phyloP scores from a whole-genome alignment of 2,888 invertebrate species.

The Pseudococcus longispinus region DNA sequence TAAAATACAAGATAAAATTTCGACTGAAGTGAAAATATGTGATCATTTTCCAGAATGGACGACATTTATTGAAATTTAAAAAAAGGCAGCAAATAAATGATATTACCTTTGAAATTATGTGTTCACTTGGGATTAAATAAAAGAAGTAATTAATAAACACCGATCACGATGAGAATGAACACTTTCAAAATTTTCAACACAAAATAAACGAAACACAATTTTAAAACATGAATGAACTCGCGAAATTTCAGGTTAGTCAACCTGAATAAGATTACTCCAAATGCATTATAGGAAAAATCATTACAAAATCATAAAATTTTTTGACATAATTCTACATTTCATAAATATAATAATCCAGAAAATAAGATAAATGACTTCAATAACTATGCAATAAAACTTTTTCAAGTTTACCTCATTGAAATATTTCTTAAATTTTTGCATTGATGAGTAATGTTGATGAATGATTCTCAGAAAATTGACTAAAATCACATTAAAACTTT shows the following conservation, averaged over 20 bases:
- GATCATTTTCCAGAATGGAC: not conserved
- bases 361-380: not conserved
- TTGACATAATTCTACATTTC: not conserved
- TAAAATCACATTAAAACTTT: no score
- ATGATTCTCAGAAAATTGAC: not conserved
- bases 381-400: not conserved
- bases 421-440: conserved; percentile 31
- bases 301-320: not conserved
- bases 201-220: not conserved
- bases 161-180: not conserved
- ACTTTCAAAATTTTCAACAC: not conserved
- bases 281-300: not conserved
- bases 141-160: not conserved
- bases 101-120: not conserved
- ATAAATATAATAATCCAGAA: not conserved
- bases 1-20: not conserved
- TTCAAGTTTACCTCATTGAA: not conserved
- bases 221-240: not conserved
- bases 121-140: not conserved
- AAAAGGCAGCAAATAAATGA: not conserved
- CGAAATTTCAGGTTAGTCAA: not conserved
- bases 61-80: not conserved
- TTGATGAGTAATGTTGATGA: not conserved
- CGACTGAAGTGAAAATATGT: not conserved
- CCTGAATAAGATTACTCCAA: not conserved